These are phyloP conservation scores for Petromus typicus DNA, from an alignment of 2,113 vertebrate species.

Conservation along the genomic window DNA sequence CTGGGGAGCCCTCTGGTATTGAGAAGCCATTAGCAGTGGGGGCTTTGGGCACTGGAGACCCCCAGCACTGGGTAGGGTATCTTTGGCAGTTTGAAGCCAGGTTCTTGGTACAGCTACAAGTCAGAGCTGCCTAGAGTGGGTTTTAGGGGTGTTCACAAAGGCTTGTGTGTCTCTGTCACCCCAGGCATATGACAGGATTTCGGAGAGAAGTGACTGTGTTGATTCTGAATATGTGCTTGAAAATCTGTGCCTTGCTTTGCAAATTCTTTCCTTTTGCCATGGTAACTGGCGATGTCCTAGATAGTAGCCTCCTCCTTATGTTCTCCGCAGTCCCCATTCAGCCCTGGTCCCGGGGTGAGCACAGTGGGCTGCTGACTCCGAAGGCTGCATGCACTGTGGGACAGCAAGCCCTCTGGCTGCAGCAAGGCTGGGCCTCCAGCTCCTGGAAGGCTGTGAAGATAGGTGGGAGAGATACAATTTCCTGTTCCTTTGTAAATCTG, in stretches of 20 bases:
- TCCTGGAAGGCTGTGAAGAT: not conserved
- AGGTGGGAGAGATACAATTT: not conserved
- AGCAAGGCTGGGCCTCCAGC: not conserved
- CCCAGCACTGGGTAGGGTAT: no score
- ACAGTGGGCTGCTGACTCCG: not conserved
- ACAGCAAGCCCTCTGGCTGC: not conserved
- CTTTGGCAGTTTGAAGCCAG: not conserved
- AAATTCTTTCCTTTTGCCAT: not conserved
- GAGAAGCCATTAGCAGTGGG: not conserved
- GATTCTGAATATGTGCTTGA: not conserved
- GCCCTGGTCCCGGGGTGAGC: not conserved
- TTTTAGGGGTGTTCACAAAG: not conserved
- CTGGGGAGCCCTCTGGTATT: not conserved
- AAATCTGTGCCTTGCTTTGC: not conserved
- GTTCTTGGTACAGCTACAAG: not conserved
- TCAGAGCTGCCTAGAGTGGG: not conserved
- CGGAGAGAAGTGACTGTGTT: not conserved
- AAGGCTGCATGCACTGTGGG: not conserved
- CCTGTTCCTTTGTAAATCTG: not conserved
- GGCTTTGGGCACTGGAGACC: no score
- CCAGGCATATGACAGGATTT: no score
- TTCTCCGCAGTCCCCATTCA: accelerated
- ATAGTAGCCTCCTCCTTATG: not conserved
- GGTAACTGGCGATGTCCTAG: not conserved
- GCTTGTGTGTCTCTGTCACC: not conserved